Conservation (phyloP, 1,140 invertebrate genomes). For the Apis florea region DNA sequence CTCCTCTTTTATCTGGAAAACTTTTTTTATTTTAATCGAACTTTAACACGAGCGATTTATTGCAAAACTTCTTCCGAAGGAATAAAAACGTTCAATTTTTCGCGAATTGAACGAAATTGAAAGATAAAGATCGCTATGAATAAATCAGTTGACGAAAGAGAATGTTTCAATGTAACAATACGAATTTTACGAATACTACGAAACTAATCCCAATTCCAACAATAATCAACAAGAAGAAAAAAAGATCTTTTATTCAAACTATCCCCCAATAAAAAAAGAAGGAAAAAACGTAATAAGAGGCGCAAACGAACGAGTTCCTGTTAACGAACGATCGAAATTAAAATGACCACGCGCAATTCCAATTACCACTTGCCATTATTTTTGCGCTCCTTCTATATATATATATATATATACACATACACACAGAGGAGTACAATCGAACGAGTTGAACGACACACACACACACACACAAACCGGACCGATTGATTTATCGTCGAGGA, state of each 20-base stretch:
- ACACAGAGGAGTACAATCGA: neutral
- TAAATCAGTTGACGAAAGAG: too few relatives aligned
- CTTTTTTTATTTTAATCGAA: conserved; percentile 10
- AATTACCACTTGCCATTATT: conserved; percentile 37
- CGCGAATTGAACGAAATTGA: neutral
- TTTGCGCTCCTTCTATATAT: conserved; percentile 20
- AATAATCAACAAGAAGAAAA: too few relatives aligned
- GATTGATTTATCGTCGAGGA: conserved; percentile 53
- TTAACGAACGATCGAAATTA: conserved; percentile 29
- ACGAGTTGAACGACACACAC: conserved; percentile 10
- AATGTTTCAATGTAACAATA: too few relatives aligned
- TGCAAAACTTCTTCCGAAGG: neutral
- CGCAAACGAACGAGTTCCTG: neutral
- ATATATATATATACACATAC: neutral
- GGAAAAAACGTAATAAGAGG: neutral
- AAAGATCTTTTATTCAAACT: neutral
- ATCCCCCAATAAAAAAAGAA: neutral
- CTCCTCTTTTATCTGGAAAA: conserved; percentile 9
- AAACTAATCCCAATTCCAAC: too few relatives aligned
- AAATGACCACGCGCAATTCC: conserved; percentile 26
- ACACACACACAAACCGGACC: neutral
- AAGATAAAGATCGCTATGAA: too few relatives aligned
- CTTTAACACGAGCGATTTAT: neutral
- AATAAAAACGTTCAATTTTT: neutral
- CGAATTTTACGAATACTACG: too few relatives aligned